A percentile compares a stretch with the other conserved stretches of the same genome.
phyloP scores from a whole-genome alignment of 2,113 vertebrate genomes.

The Anser brachyrhynchus region DNA sequence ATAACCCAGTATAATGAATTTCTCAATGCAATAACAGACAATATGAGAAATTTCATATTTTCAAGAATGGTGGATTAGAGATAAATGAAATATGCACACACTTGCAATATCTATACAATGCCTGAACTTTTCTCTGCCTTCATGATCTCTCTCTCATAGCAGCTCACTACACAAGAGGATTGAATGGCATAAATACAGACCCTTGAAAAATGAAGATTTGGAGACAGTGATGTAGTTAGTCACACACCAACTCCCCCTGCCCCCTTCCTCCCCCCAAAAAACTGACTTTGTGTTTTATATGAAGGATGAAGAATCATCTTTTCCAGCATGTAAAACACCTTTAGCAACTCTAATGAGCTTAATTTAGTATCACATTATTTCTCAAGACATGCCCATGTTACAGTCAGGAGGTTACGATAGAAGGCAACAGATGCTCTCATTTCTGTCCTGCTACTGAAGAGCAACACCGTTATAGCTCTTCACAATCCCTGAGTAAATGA shows the following conservation, averaged over 20 bases:
- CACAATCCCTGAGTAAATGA: neutral
- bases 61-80: neutral
- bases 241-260: neutral
- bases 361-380: neutral
- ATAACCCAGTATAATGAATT: neutral
- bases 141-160: neutral
- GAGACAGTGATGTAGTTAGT: neutral
- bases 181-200: neutral
- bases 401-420: neutral
- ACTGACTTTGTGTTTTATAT: neutral
- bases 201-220: neutral
- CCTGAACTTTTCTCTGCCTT: neutral
- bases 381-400: accelerated
- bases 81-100: neutral
- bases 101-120: neutral
- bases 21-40: neutral
- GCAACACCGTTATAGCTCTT: neutral
- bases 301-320: neutral
- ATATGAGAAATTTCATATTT: neutral
- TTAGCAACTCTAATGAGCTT: neutral
- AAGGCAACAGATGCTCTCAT: neutral
- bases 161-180: neutral
- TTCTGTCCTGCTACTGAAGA: neutral
- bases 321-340: neutral
- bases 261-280: too few relatives aligned